These are phyloP conservation scores for Pempheris klunzingeri DNA, from an alignment of 2,797 vertebrate species.

Conservation along the genomic window DNA sequence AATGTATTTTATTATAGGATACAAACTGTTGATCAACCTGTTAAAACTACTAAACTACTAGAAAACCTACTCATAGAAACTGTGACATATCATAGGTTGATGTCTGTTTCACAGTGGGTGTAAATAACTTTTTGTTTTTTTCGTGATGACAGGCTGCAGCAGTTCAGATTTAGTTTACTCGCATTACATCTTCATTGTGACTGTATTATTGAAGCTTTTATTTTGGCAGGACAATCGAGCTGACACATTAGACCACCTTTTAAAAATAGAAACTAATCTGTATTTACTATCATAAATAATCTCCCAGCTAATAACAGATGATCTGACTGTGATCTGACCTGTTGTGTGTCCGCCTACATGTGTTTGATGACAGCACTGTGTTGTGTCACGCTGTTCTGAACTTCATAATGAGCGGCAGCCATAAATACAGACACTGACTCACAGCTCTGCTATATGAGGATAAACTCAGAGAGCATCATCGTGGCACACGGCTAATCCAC, in stretches of 20 bases:
- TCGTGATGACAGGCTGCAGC: not conserved
- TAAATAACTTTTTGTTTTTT: not conserved
- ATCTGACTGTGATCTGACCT: constrained; percentile 36
- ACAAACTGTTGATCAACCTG: not conserved
- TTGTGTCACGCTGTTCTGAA: constrained; percentile 48
- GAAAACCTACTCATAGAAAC: not conserved
- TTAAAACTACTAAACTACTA: not conserved
- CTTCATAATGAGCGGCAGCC: constrained; percentile 38
- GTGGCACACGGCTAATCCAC: constrained; percentile 36
- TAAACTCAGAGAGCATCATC: constrained; percentile 35
- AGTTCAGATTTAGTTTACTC: not conserved
- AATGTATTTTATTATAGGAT: not conserved
- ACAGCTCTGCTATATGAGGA: constrained; percentile 50
- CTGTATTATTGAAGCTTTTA: constrained; percentile 25
- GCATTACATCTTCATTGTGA: constrained; percentile 13
- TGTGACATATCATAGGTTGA: not conserved
- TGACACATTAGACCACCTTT: constrained; percentile 31
- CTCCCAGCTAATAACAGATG: constrained; percentile 36
- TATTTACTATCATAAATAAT: constrained; percentile 56
- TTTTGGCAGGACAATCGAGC: constrained; percentile 23
- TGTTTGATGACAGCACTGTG: constrained; percentile 44
- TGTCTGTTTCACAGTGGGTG: not conserved
- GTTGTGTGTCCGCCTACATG: constrained; percentile 29
- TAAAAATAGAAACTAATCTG: constrained; percentile 62
- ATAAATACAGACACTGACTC: constrained; percentile 62